These are phyloP conservation scores for Pelodytes ibericus DNA, from an alignment of 2,797 vertebrate genomes.

Conservation along the genomic window DNA sequence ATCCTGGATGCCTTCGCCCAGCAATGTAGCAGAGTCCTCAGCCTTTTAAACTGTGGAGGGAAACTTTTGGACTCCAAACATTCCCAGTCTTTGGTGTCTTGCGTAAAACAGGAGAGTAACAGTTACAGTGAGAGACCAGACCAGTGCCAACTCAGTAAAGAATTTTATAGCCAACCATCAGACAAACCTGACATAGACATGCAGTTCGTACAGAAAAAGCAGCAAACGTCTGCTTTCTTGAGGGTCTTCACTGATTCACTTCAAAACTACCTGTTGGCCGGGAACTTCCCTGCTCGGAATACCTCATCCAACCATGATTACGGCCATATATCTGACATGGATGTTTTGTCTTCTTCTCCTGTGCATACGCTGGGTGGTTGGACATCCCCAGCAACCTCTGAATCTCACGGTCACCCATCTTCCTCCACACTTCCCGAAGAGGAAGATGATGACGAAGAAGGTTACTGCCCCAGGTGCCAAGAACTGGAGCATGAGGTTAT, in stretches of 20 bases:
- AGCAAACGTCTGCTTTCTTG: constrained; percentile 92
- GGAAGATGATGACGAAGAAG: constrained; percentile 92
- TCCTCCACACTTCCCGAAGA: constrained; percentile 96
- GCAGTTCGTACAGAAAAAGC: constrained; percentile 88
- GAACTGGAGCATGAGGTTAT: constrained; percentile 97
- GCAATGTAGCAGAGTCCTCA: constrained; percentile 96
- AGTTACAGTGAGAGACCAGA: constrained; percentile 74
- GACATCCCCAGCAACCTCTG: constrained; percentile 92
- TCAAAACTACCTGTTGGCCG: constrained; percentile 92
- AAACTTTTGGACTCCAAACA: constrained; percentile 86
- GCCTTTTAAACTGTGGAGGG: constrained; percentile 91
- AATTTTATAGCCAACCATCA: constrained; percentile 73
- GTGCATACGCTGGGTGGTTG: constrained; percentile 89
- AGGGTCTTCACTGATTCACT: constrained; percentile 96
- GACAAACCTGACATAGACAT: constrained; percentile 81
- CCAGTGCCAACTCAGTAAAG: constrained; percentile 79
- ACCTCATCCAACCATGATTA: constrained; percentile 76
- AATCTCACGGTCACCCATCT: constrained; percentile 95
- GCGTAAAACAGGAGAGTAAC: constrained; percentile 88
- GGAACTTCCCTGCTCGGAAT: constrained; percentile 77
- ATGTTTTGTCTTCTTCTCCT: constrained; percentile 82
- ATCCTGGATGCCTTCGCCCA: constrained; percentile 98
- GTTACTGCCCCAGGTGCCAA: constrained; percentile 93
- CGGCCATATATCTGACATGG: constrained; percentile 76
- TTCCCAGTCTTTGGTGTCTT: constrained; percentile 79